Base-by-base conservation (phyloP, 1,140 invertebrate genomes). In the Heterodera carotae region DNA sequence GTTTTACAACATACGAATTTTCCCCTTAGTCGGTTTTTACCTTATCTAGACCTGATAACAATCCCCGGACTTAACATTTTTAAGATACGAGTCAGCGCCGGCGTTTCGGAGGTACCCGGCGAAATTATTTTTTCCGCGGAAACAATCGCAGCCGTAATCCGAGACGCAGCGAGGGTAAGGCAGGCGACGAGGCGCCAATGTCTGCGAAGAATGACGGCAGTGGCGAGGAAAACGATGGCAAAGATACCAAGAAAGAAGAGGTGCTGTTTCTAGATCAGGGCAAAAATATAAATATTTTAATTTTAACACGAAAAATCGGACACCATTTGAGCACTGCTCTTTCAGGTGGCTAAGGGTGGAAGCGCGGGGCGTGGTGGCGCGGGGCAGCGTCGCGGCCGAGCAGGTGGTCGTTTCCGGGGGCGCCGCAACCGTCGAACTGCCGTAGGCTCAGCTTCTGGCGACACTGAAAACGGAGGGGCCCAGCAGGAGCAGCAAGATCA, bases 51-150 rank as follows among this genome's bases (percentile, higher is more conserved):
- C n/a, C n/a, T n/a, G n/a, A n/a, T n/a, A n/a, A n/a, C n/a, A n/a
- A n/a, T n/a, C n/a, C n/a, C n/a, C 8, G 31, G 27, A 25, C 36
- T 60, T 22, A 72, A 2, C 33, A 60, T 10, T 18, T 29, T 64
- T 56, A 31, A 74, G 77, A 78, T 33, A 33, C 33, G 6, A 76
- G 39, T n/a, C 59, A 75, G 18, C 25, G 69, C 0, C 70, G 72
- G 22, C 76, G 29, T 33, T 5, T n/a, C 12, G 59, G 27, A 29
- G 62, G 33, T 36, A 22, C 48, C 1, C 68, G 43, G 33, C 77
- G 77, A 7, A 77, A 75, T 36, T 77, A 75, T 36, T 77, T 77
- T 22, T 77, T 69, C 62, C 67, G 76, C 27, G 48, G 72, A 22
- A 71, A 69, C 34, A n/a, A 56, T 62, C 48, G 33, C 4, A 22